Conservation (phyloP, 2,797 vertebrate species). For the Sebastes trivittatus region DNA sequence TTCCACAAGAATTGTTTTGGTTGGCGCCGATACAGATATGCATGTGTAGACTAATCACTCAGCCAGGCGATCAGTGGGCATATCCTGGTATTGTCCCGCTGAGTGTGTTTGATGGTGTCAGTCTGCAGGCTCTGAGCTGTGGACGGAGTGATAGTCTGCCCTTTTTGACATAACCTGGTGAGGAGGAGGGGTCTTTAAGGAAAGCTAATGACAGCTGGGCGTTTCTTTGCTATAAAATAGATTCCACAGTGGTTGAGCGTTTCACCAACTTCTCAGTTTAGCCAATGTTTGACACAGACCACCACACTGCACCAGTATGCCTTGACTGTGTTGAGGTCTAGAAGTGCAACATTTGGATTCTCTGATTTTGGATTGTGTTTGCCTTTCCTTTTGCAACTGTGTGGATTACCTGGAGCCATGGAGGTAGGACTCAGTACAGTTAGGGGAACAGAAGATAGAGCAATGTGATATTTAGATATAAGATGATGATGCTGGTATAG, state of each 20-base stretch:
- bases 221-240: conserved; percentile 74
- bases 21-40: conserved; percentile 57
- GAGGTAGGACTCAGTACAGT: conserved; percentile 56
- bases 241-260: neutral
- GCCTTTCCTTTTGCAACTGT: conserved; percentile 11
- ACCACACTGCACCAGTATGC: conserved; percentile 25
- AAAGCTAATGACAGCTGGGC: conserved; percentile 15
- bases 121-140: conserved; percentile 45
- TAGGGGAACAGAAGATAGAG: neutral
- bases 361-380: conserved; percentile 4
- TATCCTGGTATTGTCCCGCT: conserved; percentile 79
- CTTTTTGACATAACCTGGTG: conserved; percentile 56
- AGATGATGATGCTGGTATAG: neutral
- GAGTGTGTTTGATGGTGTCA: conserved; percentile 66
- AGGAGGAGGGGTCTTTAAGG: conserved; percentile 39
- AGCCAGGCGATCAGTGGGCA: conserved; percentile 72
- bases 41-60: conserved; percentile 72
- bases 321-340: conserved; percentile 15
- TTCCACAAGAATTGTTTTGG: conserved; percentile 71
- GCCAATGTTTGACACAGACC: neutral
- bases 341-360: conserved; percentile 7
- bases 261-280: neutral
- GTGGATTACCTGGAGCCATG: conserved; percentile 55
- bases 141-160: conserved; percentile 41
- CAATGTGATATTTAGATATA: neutral